Percentiles rank a stretch among this genome's conserved stretches.
phyloP scores from a whole-genome alignment of 92 coral and sea anemone genomes.

The Parazoanthus darwini region DNA sequence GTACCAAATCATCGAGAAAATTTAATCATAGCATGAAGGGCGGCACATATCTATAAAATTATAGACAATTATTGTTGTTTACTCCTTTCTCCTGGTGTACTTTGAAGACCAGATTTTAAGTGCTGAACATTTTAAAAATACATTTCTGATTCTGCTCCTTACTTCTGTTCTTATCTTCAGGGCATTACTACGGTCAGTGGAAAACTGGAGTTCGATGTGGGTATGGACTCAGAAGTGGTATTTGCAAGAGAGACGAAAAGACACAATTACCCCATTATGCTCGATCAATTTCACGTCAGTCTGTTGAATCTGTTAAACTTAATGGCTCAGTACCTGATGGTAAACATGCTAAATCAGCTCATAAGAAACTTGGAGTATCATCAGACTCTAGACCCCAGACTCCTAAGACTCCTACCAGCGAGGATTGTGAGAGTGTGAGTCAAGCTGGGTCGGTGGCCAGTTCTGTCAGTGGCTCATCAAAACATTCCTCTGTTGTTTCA shows the following conservation, averaged over 20 bases:
- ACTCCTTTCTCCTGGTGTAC: too few species aligned
- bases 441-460: conserved; percentile 65
- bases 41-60: too few species aligned
- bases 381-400: conserved; percentile 49
- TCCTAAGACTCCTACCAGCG: conserved; percentile 45
- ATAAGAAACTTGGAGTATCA: conserved; percentile 38
- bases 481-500: conserved; percentile 52
- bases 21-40: too few species aligned
- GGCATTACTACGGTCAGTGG: conserved; percentile 93
- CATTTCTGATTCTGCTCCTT: background rate
- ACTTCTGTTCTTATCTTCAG: conserved; percentile 22
- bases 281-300: conserved; percentile 84
- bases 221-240: conserved; percentile 78
- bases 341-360: conserved; percentile 27
- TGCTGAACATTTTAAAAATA: background rate
- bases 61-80: too few species aligned
- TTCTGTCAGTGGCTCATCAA: conserved; percentile 70
- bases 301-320: conserved; percentile 73
- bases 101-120: background rate
- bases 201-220: conserved; percentile 92
- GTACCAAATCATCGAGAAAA: too few species aligned
- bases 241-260: conserved; percentile 65
- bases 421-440: conserved; percentile 61
- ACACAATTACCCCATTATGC: conserved; percentile 60
- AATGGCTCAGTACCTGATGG: conserved; percentile 71